Evolutionary conservation across 2,888 invertebrate species (phyloP), one percentile per base, ranked within the genome.

Genomic region (Sturmia bella): DNA sequence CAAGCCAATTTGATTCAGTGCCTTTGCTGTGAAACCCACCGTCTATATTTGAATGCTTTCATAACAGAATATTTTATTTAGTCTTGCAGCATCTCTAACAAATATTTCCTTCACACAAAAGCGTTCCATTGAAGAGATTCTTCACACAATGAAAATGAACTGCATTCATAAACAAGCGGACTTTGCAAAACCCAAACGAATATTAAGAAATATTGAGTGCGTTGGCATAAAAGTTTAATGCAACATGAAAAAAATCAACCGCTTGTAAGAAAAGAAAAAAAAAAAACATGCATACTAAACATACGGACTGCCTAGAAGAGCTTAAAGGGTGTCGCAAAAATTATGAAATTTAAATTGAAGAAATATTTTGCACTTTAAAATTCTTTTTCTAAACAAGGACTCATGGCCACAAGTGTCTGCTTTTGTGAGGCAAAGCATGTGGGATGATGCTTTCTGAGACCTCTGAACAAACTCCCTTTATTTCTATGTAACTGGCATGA

Each of bases 101-200:
- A 7, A 32, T 32, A 32, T 32, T 32, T 32, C 32, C 32, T 1
- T 32, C 1, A 7, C 7, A 57, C 15, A 70, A 48, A 37, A 11
- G 12, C 59, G 15, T 61, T 24, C 17, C 76, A 45, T 56, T 69
- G 21, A 76, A 48, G 43, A 63, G 63, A 63, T 63, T 70, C 77
- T 45, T 37, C 32, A 19, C 70, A 77, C 27, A 59, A 45, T 74
- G 9, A 52, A 61, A 56, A 56, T 32, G 15, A 74, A 64, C 27
- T 56, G 64, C 27, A 48, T 37, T 39, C 48, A 66, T 66, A 66
- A 66, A 66, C 52, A 78, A 73, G 66, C 66, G 66, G 66, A 73
- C 68, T 73, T 76, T 43, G 27, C 21, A 27, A 43, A 72, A 72
- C 59, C 52, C 45, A 66, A 73, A 78, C 43, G 24, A 64, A 64